Percentiles rank a stretch among this genome's conserved stretches.
phyloP scores from a whole-genome alignment of 2,888 invertebrate genomes.

The Agriotes lineatus region DNA sequence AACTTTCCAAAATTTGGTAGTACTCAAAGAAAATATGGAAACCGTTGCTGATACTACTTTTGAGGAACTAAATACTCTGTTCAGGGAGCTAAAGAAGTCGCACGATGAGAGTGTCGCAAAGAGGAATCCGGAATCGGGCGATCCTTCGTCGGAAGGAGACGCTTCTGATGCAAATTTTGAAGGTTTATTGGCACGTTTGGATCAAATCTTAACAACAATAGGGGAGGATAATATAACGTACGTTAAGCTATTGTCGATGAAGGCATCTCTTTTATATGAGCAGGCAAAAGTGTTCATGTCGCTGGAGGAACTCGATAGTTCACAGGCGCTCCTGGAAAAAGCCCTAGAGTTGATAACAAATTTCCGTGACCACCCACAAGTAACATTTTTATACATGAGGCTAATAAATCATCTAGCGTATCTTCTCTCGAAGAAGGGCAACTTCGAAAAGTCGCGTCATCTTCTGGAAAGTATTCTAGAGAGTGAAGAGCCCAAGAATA shows the following conservation, averaged over 20 bases:
- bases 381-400: conserved; percentile 69
- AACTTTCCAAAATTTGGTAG: not conserved
- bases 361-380: conserved; percentile 52
- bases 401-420: conserved; percentile 72
- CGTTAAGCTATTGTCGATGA: conserved; percentile 58
- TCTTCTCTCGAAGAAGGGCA: conserved; percentile 69
- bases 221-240: conserved; percentile 47
- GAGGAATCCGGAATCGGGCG: conserved; percentile 26
- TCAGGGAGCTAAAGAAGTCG: conserved; percentile 45
- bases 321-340: conserved; percentile 56
- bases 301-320: conserved; percentile 51
- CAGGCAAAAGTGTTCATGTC: conserved; percentile 60
- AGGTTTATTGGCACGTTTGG: conserved; percentile 45
- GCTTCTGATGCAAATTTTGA: conserved; percentile 38
- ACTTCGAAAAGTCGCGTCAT: conserved; percentile 66
- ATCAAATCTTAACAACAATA: conserved; percentile 38
- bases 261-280: conserved; percentile 61
- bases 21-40: conserved; percentile 28
- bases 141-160: conserved; percentile 25
- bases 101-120: conserved; percentile 38
- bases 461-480: conserved; percentile 66
- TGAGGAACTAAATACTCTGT: conserved; percentile 45
- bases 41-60: conserved; percentile 41
- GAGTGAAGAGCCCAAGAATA: conserved; percentile 42
- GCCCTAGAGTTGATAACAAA: conserved; percentile 56